phyloP scores from a whole-genome alignment of 2,888 invertebrate genomes.

The Caenorhabditis angaria region DNA sequence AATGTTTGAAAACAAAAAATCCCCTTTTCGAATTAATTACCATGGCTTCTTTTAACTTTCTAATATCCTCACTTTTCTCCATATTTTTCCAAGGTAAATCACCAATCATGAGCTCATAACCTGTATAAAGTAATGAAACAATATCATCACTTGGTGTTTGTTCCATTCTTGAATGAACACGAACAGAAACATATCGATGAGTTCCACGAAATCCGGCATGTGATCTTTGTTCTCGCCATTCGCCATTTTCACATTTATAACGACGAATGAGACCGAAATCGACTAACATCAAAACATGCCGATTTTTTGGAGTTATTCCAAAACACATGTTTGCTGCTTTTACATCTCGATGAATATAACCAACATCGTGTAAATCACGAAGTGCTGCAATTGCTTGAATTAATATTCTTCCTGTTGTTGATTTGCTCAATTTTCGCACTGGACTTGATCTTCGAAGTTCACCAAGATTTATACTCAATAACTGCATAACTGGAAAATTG shows the following conservation, averaged over 20 bases:
- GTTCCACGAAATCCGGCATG: slow-evolving; percentile 59
- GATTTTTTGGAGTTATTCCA: slow-evolving; percentile 43
- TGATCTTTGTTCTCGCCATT: slow-evolving; percentile 36
- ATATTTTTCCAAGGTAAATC: slow-evolving; percentile 42
- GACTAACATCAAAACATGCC: slow-evolving; percentile 52
- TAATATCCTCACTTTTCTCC: slow-evolving; percentile 46
- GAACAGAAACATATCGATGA: slow-evolving; percentile 57
- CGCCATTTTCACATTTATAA: slow-evolving; percentile 47
- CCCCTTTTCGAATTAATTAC: slow-evolving; percentile 31
- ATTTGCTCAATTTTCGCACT: slow-evolving; percentile 48
- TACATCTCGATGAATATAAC: slow-evolving; percentile 58
- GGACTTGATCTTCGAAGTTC: slow-evolving; percentile 59
- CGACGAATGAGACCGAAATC: slow-evolving; percentile 60
- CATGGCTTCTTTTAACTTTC: slow-evolving; percentile 48
- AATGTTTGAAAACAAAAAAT: no score
- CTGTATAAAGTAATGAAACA: slow-evolving; percentile 45
- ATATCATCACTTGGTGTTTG: slow-evolving; percentile 55
- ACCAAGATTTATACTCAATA: slow-evolving; percentile 61
- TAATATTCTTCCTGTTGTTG: slow-evolving; percentile 17
- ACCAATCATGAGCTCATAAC: slow-evolving; percentile 29
- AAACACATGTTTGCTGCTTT: slow-evolving; percentile 36
- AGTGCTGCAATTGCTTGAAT: slow-evolving; percentile 58
- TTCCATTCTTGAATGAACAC: slow-evolving; percentile 48
- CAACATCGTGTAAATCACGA: slow-evolving; percentile 59
- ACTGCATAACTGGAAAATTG: slow-evolving; percentile 55